phyloP scores from a whole-genome alignment of 2,888 invertebrate genomes.

The Miltochrista miniata region DNA sequence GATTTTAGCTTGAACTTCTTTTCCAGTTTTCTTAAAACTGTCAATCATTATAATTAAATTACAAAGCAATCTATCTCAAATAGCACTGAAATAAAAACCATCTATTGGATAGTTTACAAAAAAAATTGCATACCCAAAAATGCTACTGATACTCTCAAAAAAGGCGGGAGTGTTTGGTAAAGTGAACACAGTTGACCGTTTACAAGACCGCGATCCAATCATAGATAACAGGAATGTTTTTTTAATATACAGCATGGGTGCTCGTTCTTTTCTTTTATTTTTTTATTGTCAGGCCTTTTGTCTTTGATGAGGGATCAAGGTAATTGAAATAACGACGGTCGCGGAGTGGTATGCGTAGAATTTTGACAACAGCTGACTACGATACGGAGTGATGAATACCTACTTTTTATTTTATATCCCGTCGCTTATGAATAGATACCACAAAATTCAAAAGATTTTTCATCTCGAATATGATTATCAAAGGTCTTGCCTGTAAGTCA shows the following conservation, averaged over 20 bases:
- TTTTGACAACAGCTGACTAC: conserved; percentile 77
- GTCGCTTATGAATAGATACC: conserved; percentile 25
- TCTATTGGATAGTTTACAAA: conserved; percentile 40
- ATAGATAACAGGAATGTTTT: conserved; percentile 76
- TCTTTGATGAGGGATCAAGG: conserved; percentile 79
- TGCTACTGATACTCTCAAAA: conserved; percentile 68
- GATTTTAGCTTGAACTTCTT: too few relatives aligned
- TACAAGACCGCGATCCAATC: conserved; percentile 82
- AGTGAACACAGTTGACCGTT: conserved; percentile 71
- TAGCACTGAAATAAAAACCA: conserved; percentile 28
- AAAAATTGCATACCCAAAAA: conserved; percentile 41
- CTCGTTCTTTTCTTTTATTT: conserved; percentile 56
- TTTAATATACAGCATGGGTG: conserved; percentile 52
- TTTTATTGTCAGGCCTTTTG: conserved; percentile 78
- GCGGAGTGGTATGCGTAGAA: conserved; percentile 74
- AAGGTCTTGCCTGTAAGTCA: too few relatives aligned
- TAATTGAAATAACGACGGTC: conserved; percentile 82
- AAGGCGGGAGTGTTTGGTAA: conserved; percentile 65
- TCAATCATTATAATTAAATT: conserved; percentile 20
- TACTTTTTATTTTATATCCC: conserved; percentile 35
- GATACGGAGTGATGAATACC: conserved; percentile 30
- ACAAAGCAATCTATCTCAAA: conserved; percentile 8
- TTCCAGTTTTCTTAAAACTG: conserved; percentile 2
- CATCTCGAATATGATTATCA: too few relatives aligned
- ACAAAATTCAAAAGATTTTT: too few relatives aligned